phyloP scores from a whole-genome alignment of 2,888 invertebrate species.

The Conus canariensis region DNA sequence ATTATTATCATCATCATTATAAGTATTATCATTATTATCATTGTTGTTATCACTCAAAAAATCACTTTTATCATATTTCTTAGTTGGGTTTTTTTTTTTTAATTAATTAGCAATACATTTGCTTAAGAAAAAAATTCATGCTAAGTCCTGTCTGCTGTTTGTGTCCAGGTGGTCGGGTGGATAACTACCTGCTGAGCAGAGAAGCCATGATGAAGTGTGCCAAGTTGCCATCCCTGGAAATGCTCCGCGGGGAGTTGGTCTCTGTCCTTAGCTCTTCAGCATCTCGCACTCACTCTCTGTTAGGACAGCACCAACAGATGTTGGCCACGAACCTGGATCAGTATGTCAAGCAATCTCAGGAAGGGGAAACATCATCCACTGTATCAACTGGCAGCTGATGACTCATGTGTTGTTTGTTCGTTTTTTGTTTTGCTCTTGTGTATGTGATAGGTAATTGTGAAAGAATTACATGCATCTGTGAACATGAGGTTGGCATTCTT shows the following conservation, averaged over 20 bases:
- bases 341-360: conserved; percentile 48
- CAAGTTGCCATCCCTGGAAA: conserved; percentile 51
- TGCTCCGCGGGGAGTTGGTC: conserved; percentile 50
- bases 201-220: conserved; percentile 44
- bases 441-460: neutral
- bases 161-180: conserved; percentile 53
- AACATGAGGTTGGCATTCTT: neutral
- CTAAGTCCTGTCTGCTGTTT: neutral
- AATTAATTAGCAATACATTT: too few relatives aligned
- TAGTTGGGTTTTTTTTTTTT: too few relatives aligned
- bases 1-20: too few relatives aligned
- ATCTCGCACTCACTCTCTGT: conserved; percentile 48
- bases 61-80: too few relatives aligned
- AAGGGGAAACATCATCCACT: conserved; percentile 9
- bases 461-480: neutral
- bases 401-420: neutral
- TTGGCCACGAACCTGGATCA: conserved; percentile 52
- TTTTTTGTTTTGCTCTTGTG: neutral
- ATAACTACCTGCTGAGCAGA: conserved; percentile 50
- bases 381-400: neutral
- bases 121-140: too few relatives aligned
- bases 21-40: too few relatives aligned
- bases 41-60: too few relatives aligned
- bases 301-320: conserved; percentile 50
- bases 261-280: conserved; percentile 48